Evolutionary conservation across 2,888 invertebrate genomes (phyloP).

Genomic region (Stenichneumon culpator): DNA sequence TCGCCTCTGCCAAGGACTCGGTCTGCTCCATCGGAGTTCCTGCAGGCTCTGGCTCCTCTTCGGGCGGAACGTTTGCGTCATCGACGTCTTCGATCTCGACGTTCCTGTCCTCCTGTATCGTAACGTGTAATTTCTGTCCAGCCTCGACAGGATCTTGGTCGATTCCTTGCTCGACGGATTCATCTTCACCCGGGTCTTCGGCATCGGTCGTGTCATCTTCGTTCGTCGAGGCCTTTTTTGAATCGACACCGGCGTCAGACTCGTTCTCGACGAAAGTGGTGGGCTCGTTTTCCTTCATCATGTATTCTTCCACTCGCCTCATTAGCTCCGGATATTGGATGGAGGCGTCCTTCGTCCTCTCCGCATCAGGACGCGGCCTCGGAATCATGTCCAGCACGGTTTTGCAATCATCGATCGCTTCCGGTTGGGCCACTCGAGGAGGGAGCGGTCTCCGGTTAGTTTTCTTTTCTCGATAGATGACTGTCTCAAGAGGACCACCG

Average conservation of each 20-base stretch:
- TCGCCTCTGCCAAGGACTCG: slow-evolving; percentile 8
- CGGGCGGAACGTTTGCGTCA: neutral
- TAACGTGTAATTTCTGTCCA: slow-evolving; percentile 13
- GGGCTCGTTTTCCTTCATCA: slow-evolving; percentile 75
- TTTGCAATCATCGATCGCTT: slow-evolving; percentile 54
- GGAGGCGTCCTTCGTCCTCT: slow-evolving; percentile 59
- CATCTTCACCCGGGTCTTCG: slow-evolving; percentile 15
- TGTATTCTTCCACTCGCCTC: slow-evolving; percentile 73
- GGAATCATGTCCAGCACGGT: slow-evolving; percentile 75
- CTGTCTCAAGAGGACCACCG: slow-evolving; percentile 74
- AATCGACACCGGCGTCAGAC: neutral
- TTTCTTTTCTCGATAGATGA: slow-evolving; percentile 80
- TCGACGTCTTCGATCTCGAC: neutral
- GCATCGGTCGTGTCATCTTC: slow-evolving; percentile 24
- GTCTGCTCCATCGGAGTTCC: slow-evolving; percentile 6
- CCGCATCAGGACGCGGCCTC: slow-evolving; percentile 68
- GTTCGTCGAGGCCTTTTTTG: slow-evolving; percentile 10
- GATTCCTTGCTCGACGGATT: neutral
- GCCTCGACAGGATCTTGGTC: slow-evolving; percentile 30
- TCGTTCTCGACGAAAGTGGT: slow-evolving; percentile 66
- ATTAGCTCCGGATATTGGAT: slow-evolving; percentile 79
- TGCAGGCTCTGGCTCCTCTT: neutral
- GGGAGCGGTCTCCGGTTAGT: slow-evolving; percentile 77
- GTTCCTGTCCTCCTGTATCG: slow-evolving; percentile 6
- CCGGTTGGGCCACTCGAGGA: slow-evolving; percentile 20